These are phyloP conservation scores for Thunnus maccoyii DNA, from an alignment of 2,113 vertebrate genomes.

Conservation along the genomic window DNA sequence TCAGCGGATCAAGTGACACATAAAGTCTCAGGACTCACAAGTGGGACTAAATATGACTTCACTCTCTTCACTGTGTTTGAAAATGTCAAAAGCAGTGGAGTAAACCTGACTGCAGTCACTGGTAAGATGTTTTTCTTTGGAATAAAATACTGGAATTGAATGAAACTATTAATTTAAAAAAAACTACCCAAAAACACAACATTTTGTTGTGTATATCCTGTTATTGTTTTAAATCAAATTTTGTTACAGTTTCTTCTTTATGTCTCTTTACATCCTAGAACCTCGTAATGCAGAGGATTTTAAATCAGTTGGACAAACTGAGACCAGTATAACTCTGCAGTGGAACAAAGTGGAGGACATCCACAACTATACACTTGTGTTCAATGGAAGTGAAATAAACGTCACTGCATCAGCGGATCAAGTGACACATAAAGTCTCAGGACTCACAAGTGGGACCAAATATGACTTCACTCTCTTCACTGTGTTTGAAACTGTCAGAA, in stretches of 20 bases:
- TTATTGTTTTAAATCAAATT: too few species aligned
- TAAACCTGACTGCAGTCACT: conserved; percentile 7
- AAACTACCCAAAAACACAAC: too few species aligned
- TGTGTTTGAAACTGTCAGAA: conserved; percentile 25
- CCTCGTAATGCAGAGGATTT: neutral
- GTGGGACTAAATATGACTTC: too few species aligned
- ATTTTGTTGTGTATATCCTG: too few species aligned
- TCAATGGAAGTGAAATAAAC: fast-evolving
- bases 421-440: fast-evolving
- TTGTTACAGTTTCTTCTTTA: too few species aligned
- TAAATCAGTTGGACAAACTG: neutral
- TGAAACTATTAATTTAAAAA: too few species aligned
- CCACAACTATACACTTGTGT: neutral
- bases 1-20: fast-evolving
- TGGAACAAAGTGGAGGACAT: neutral
- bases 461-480: conserved; percentile 51
- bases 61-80: too few species aligned
- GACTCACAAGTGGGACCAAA: neutral
- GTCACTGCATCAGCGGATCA: fast-evolving
- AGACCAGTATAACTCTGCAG: conserved; percentile 57
- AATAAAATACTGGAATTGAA: too few species aligned
- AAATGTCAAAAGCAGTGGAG: too few species aligned
- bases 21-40: too few species aligned
- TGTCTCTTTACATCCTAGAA: neutral
- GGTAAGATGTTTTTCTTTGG: conserved; percentile 1